Evolutionary conservation across 2,797 vertebrate species (phyloP).

Genomic region (Prionace glauca): DNA sequence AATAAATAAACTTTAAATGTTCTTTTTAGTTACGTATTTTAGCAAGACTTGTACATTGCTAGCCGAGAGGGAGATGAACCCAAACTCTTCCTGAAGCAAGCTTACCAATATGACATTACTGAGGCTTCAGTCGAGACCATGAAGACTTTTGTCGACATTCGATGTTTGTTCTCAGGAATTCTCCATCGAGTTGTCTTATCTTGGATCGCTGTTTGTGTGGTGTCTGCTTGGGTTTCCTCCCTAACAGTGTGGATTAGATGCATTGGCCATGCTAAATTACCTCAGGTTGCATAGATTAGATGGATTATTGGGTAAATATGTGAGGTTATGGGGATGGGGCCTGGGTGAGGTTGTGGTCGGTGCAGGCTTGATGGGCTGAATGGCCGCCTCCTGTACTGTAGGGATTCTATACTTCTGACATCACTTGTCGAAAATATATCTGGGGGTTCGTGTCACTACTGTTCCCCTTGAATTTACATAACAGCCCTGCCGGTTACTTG

Average conservation of each 20-base stretch:
- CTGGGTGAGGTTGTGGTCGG: too few relatives aligned
- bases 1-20: neutral
- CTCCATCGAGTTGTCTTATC: neutral
- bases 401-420: too few relatives aligned
- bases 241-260: too few relatives aligned
- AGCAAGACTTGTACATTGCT: neutral
- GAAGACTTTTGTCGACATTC: neutral
- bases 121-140: neutral
- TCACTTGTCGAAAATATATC: neutral
- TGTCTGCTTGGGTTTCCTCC: too few relatives aligned
- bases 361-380: too few relatives aligned
- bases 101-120: neutral
- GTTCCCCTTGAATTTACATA: neutral
- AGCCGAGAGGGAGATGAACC: neutral
- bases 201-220: too few relatives aligned
- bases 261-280: too few relatives aligned
- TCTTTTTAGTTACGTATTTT: neutral
- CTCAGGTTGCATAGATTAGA: too few relatives aligned
- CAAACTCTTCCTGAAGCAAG: neutral
- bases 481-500: neutral
- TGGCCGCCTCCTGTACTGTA: too few relatives aligned
- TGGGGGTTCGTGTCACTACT: neutral
- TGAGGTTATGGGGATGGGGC: too few relatives aligned
- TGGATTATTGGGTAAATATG: too few relatives aligned
- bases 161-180: neutral